Conservation (phyloP, 2,888 invertebrate species). For the Meganola albula region DNA sequence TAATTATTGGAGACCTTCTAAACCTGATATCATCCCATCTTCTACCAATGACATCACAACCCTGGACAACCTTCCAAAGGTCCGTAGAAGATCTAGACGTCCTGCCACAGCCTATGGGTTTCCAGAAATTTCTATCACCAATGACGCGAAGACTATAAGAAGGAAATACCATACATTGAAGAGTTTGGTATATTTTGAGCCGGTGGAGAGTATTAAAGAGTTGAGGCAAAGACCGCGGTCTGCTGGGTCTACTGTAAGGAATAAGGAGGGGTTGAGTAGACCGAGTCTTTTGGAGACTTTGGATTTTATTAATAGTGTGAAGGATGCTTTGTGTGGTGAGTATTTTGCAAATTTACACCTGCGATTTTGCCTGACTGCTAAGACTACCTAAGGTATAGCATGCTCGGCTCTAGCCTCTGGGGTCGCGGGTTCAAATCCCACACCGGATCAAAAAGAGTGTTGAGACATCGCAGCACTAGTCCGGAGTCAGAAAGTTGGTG, state of each 20-base stretch:
- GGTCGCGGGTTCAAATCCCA: no score
- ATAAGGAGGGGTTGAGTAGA: constrained; percentile 56
- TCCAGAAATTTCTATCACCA: constrained; percentile 65
- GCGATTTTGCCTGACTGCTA: no score
- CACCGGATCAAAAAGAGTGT: no score
- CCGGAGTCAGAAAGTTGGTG: no score
- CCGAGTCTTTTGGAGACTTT: constrained; percentile 66
- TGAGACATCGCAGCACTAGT: no score
- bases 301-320: constrained; percentile 68
- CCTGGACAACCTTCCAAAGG: constrained; percentile 38
- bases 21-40: constrained; percentile 65
- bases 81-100: constrained; percentile 47
- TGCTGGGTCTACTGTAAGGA: constrained; percentile 64
- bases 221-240: constrained; percentile 60
- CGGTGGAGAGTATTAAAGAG: constrained; percentile 60
- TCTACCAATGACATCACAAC: constrained; percentile 37
- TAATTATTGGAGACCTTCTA: constrained; percentile 61
- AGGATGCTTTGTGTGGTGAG: constrained; percentile 62
- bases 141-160: constrained; percentile 53
- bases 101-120: constrained; percentile 59
- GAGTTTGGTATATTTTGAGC: constrained; percentile 64
- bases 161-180: constrained; percentile 45
- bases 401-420: no score
- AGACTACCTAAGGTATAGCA: no score
- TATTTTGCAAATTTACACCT: no score